Base-by-base conservation (phyloP, 2,888 invertebrate genomes). In the Strigamia transsilvanica region DNA sequence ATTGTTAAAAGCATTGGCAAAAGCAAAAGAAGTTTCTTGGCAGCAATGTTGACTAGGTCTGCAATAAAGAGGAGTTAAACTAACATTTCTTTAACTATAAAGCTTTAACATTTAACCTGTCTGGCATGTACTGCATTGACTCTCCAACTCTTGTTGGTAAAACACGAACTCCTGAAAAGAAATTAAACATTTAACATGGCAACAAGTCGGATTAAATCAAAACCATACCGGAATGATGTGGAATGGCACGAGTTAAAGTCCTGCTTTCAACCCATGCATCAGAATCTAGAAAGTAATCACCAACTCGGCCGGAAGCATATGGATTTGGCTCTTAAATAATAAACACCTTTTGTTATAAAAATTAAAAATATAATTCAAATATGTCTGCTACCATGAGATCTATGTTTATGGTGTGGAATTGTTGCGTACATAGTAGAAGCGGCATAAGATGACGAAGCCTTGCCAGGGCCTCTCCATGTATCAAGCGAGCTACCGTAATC, bases 261-360 rank as follows among this genome's bases (percentile, higher is more conserved):
- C 79, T 42, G 13, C 34, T 42, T 41, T 79, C 38, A 79, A 79
- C n/a, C 41, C 41, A 38, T 15, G 18, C 34, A 21, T 42, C 79
- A 79, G 79, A 41, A 34, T 42, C 79, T 0, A 34, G 38, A 79
- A 79, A 79, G n/a, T 42, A 79, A 41, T 79, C 79, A n/a, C 32
- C 32, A 79, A 79, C 41, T 79, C 79, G 9, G 32, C 41, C 38
- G 21, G 79, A 34, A 7, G 79, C 79, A 38, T 79, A 79, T 10
- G 79, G 79, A n/a, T 42, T 79, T 9, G 5, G 38, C 6, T 79
- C 79, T 79, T 42, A 18, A 38, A 38, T 18, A n/a, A 51, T 3
- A 51, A 6, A 51, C 6, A 51, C 6, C 41, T 18, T 10, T 27
- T 66, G 4, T 66, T 12, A n/a, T 10, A 15, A 18, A 21, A 61